Percentiles rank a stretch among this genome's conserved stretches.
phyloP scores from a whole-genome alignment of 2,797 vertebrate genomes.

The Lithobates sylvaticus region DNA sequence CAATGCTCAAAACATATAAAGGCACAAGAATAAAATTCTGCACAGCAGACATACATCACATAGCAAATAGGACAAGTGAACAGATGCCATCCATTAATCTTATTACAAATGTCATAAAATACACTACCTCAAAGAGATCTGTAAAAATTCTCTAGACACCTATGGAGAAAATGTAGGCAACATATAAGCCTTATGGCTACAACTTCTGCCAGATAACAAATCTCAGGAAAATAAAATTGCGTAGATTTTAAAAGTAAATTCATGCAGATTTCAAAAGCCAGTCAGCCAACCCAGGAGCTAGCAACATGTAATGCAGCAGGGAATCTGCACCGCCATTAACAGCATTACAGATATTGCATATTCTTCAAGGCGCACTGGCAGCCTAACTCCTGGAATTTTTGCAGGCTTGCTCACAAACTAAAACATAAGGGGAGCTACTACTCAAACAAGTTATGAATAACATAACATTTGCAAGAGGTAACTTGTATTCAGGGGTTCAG shows the following conservation, averaged over 20 bases:
- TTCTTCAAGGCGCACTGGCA: background rate
- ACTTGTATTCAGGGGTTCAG: background rate
- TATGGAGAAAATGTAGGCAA: background rate
- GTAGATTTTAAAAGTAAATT: background rate
- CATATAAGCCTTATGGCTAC: background rate
- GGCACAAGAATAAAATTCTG: conserved; percentile 31
- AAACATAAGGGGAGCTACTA: too few species aligned
- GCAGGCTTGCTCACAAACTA: too few species aligned
- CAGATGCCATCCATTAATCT: background rate
- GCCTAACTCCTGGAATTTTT: background rate
- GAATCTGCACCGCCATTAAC: background rate
- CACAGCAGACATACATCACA: background rate
- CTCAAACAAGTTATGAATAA: too few species aligned
- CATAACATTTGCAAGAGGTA: background rate
- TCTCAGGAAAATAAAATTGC: background rate
- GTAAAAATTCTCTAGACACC: background rate
- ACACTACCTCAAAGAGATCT: background rate
- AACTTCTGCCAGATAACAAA: background rate
- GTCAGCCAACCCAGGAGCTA: too few species aligned
- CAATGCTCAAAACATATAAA: background rate
- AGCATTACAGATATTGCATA: background rate
- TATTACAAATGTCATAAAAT: background rate
- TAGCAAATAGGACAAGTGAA: background rate
- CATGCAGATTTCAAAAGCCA: too few species aligned
- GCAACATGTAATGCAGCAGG: background rate